Evolutionary conservation across 2,888 invertebrate genomes (phyloP).

Genomic region (Scaptomyza caliginosa): DNA sequence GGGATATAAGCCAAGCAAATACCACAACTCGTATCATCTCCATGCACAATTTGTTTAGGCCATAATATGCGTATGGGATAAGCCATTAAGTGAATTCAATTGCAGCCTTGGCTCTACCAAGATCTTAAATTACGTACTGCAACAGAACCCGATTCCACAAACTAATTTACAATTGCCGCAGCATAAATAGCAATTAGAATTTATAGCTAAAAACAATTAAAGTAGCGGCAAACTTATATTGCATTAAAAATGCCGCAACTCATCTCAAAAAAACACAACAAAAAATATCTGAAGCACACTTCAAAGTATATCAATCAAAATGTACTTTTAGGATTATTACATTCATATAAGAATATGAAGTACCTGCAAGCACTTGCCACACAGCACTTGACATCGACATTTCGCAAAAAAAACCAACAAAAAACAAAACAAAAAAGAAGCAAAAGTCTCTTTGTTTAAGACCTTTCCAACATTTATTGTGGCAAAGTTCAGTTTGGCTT

Average conservation of each 20-base stretch:
- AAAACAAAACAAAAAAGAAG: no score
- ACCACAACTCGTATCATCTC: conserved; percentile 6
- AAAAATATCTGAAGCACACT: conserved; percentile 7
- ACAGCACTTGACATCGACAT: conserved; percentile 18
- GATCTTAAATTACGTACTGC: conserved; percentile 22
- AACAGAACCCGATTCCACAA: neutral
- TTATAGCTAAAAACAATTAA: no score
- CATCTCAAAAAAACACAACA: neutral
- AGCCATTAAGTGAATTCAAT: conserved; percentile 48
- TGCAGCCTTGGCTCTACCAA: conserved; percentile 21
- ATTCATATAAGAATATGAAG: neutral
- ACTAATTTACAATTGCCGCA: neutral
- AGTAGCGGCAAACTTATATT: no score
- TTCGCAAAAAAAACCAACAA: neutral
- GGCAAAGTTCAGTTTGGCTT: conserved; percentile 58
- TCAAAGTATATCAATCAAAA: conserved; percentile 33
- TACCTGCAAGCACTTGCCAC: conserved; percentile 21
- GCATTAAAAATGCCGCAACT: no score
- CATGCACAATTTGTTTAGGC: conserved; percentile 20
- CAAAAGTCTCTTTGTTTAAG: conserved; percentile 28
- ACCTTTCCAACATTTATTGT: conserved; percentile 26
- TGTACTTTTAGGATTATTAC: conserved; percentile 21
- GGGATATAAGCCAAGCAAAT: conserved; percentile 53
- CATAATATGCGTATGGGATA: conserved; percentile 27
- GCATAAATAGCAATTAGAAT: no score